Percentiles rank a stretch among this genome's conserved stretches.
phyloP scores from a whole-genome alignment of 2,797 vertebrate species.

The Epinephelus malabaricus region DNA sequence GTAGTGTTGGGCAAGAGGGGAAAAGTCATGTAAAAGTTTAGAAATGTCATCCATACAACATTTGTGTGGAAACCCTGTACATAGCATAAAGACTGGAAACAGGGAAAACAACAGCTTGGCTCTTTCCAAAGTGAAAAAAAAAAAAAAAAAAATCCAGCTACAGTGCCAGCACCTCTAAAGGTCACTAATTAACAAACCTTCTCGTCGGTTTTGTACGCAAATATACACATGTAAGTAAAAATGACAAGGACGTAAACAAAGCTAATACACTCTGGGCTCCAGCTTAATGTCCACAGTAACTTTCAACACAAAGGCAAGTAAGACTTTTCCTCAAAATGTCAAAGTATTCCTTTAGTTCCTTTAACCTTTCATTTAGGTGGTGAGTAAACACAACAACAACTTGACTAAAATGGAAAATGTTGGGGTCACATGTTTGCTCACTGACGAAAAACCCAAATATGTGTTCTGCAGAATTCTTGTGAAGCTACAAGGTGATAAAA shows the following conservation, averaged over 20 bases:
- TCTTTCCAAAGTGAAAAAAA: not conserved
- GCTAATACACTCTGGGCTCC: not conserved
- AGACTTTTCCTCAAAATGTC: too few relatives aligned
- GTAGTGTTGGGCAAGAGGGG: too few relatives aligned
- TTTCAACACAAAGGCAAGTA: not conserved
- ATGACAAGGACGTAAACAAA: not conserved
- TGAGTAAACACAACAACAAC: too few relatives aligned
- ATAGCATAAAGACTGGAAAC: too few relatives aligned
- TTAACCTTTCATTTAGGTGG: too few relatives aligned
- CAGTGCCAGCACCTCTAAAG: not conserved
- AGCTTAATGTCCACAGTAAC: not conserved
- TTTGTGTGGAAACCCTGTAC: too few relatives aligned
- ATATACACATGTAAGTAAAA: too few relatives aligned
- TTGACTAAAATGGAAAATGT: conserved; percentile 31
- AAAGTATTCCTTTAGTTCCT: too few relatives aligned
- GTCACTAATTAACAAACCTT: too few relatives aligned
- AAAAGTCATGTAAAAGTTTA: too few relatives aligned
- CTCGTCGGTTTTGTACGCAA: not conserved
- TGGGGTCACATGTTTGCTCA: conserved; percentile 27
- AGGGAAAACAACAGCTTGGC: not conserved
- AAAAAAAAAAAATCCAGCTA: too few relatives aligned
- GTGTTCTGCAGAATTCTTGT: conserved; percentile 23
- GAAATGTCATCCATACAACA: too few relatives aligned
- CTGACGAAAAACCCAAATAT: conserved; percentile 6
- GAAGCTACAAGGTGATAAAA: not conserved